These are phyloP conservation scores for Neria commutata DNA, from an alignment of 2,888 invertebrate genomes.

Conservation along the genomic window DNA sequence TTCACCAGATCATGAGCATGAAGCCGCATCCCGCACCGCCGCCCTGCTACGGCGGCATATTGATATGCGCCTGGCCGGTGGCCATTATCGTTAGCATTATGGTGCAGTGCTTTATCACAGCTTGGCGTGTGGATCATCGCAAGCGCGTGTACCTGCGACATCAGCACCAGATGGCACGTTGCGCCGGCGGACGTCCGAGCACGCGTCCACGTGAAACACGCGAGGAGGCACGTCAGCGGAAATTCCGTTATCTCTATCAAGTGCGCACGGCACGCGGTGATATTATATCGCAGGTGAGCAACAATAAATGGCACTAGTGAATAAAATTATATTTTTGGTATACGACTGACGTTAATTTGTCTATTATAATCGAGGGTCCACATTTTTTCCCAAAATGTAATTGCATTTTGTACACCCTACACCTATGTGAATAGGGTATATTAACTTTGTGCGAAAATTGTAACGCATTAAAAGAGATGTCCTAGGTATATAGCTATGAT, in stretches of 20 bases:
- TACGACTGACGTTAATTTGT: too few relatives aligned
- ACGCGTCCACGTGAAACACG: constrained; percentile 75
- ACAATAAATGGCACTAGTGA: neutral
- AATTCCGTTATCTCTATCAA: constrained; percentile 87
- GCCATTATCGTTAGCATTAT: constrained; percentile 59
- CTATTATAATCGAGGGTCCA: too few relatives aligned
- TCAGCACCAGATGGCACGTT: constrained; percentile 41
- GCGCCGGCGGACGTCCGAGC: constrained; percentile 45
- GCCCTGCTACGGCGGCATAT: constrained; percentile 60
- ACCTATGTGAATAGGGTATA: too few relatives aligned
- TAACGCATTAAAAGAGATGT: too few relatives aligned
- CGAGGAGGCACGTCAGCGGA: constrained; percentile 81
- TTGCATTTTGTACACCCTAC: too few relatives aligned
- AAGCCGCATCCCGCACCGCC: constrained; percentile 61
- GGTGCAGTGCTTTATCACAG: constrained; percentile 62
- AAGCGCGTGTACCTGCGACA: constrained; percentile 55
- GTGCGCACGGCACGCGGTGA: constrained; percentile 88
- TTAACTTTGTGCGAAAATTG: too few relatives aligned
- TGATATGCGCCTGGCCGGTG: constrained; percentile 60
- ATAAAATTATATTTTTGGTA: neutral
- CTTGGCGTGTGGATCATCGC: constrained; percentile 61
- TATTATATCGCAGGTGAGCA: constrained; percentile 81
- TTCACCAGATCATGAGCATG: constrained; percentile 58
- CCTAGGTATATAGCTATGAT: too few relatives aligned
- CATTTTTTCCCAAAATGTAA: too few relatives aligned